phyloP scores from a whole-genome alignment of 2,797 vertebrate species.

The Argentina silus region DNA sequence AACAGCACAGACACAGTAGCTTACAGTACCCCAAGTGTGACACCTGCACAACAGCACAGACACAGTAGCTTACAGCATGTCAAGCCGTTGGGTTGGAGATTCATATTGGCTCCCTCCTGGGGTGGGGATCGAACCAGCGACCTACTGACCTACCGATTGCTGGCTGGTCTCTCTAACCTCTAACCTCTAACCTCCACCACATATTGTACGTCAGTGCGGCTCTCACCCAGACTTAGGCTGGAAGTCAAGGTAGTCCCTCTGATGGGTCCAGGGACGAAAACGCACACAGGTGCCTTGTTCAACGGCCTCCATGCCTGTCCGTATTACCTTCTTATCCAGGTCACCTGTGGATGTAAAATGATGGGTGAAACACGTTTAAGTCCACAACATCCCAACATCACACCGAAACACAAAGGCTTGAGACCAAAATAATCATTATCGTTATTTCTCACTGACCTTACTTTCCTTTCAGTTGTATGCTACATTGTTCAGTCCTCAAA shows the following conservation, averaged over 20 bases:
- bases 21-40: constrained; percentile 86
- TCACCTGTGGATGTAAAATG: constrained; percentile 60
- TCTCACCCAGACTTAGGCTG: constrained; percentile 78
- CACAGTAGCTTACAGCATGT: neutral
- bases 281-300: constrained; percentile 78
- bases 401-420: too few species aligned
- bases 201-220: too few species aligned
- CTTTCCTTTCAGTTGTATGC: too few species aligned
- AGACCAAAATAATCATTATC: too few species aligned
- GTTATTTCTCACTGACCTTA: too few species aligned
- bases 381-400: neutral
- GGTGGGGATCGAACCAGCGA: too few species aligned
- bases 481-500: neutral
- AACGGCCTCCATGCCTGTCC: constrained; percentile 74
- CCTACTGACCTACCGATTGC: too few species aligned
- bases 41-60: constrained; percentile 63
- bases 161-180: too few species aligned
- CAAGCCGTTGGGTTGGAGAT: too few species aligned
- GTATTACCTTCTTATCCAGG: constrained; percentile 65
- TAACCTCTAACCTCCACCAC: too few species aligned
- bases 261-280: constrained; percentile 78
- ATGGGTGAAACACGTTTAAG: neutral
- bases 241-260: constrained; percentile 79
- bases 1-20: neutral
- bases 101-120: too few species aligned